A percentile compares a stretch with the other conserved stretches of the same genome.
Conservation (phyloP, 2,797 vertebrate genomes). For the Microctenopoma steveboyesi region DNA sequence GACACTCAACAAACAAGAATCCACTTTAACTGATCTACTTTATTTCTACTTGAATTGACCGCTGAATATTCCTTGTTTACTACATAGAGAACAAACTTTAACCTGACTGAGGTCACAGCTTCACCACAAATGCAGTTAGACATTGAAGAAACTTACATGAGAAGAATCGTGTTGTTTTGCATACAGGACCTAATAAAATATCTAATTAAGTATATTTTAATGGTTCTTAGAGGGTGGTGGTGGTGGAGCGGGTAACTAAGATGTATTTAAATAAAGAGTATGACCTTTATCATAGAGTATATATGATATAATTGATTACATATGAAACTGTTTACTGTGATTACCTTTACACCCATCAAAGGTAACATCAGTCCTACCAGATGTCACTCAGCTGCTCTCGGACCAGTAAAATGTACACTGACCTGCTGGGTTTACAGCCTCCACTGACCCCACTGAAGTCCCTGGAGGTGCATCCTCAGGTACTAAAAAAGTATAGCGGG, state of each 20-base stretch:
- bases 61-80: not conserved
- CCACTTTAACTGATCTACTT: not conserved
- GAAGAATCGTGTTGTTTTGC: too few relatives aligned
- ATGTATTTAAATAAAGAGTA: not conserved
- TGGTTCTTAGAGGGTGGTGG: too few relatives aligned
- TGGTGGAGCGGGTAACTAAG: too few relatives aligned
- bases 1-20: not conserved
- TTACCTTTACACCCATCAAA: too few relatives aligned
- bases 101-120: too few relatives aligned
- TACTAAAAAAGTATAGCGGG: constrained; percentile 86
- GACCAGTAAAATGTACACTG: constrained; percentile 61
- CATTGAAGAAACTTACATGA: not conserved
- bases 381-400: too few relatives aligned
- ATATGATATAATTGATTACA: not conserved
- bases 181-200: too few relatives aligned
- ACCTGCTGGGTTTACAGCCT: constrained; percentile 84
- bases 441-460: constrained; percentile 86
- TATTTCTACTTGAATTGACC: not conserved
- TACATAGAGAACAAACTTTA: not conserved
- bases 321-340: too few relatives aligned
- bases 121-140: not conserved
- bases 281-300: not conserved
- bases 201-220: too few relatives aligned
- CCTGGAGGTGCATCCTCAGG: constrained; percentile 84
- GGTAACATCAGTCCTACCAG: too few relatives aligned